A percentile compares a stretch with the other conserved stretches of the same genome.
Conservation (phyloP, 2,888 invertebrate genomes). For the Epiblema foenella region DNA sequence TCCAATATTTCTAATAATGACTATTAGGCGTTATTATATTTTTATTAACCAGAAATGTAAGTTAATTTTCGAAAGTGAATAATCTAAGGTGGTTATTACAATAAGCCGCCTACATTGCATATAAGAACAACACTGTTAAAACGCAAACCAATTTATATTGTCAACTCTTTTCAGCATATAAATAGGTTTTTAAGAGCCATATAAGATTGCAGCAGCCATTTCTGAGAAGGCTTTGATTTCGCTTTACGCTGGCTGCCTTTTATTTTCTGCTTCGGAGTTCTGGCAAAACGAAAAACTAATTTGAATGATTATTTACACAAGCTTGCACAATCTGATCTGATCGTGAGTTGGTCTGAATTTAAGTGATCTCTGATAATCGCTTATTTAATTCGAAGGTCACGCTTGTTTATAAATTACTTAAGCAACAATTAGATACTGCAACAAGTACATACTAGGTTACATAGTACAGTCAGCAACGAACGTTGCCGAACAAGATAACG, state of each 20-base stretch:
- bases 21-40: too few relatives aligned
- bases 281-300: constrained; percentile 19
- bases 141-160: constrained; percentile 36
- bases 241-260: constrained; percentile 27
- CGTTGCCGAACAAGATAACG: too few relatives aligned
- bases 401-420: too few relatives aligned
- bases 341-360: neutral
- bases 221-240: constrained; percentile 35
- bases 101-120: constrained; percentile 14
- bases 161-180: constrained; percentile 41
- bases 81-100: neutral
- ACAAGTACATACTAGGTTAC: too few relatives aligned
- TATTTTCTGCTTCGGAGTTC: constrained; percentile 31
- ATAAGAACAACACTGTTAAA: constrained; percentile 19
- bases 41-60: neutral
- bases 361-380: neutral
- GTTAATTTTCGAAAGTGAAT: neutral
- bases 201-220: constrained; percentile 34
- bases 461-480: too few relatives aligned
- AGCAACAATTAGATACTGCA: too few relatives aligned
- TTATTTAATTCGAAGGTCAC: too few relatives aligned
- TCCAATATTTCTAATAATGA: too few relatives aligned
- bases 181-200: constrained; percentile 35
- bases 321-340: neutral
- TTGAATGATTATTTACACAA: constrained; percentile 14